Conservation (phyloP, 2,113 vertebrate species). For the Tyrannus savana region DNA sequence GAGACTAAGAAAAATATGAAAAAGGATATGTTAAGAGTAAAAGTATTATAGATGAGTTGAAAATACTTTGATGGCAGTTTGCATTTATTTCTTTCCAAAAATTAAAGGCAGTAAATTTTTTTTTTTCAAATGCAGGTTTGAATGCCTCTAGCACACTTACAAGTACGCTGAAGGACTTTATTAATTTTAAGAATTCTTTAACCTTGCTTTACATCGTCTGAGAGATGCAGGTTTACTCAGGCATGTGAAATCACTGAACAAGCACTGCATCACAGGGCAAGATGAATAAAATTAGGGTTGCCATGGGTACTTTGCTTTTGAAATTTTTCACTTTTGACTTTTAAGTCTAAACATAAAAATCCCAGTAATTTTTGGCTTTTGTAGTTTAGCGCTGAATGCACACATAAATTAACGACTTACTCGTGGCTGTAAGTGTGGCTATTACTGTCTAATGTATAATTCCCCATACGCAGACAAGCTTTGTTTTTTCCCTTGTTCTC, state of each 20-base stretch:
- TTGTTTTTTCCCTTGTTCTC: slow-evolving; percentile 45
- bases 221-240: not conserved
- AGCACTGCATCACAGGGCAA: not conserved
- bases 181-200: slow-evolving; percentile 19
- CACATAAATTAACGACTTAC: slow-evolving; percentile 23
- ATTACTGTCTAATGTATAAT: slow-evolving; percentile 40
- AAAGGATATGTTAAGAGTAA: not conserved
- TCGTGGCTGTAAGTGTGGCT: not conserved
- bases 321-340: slow-evolving; percentile 22
- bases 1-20: not conserved
- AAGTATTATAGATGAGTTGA: not conserved
- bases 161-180: not conserved
- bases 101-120: not conserved
- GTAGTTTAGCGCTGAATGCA: not conserved
- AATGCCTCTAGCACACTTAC: not conserved
- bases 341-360: slow-evolving; percentile 47
- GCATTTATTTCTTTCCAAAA: not conserved
- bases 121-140: not conserved
- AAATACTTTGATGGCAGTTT: not conserved
- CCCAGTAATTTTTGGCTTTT: slow-evolving; percentile 35
- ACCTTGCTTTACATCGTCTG: slow-evolving; percentile 1
- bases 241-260: not conserved
- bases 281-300: slow-evolving; percentile 34
- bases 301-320: slow-evolving; percentile 19
- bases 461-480: not conserved